These are phyloP conservation scores for Aphelenchoides besseyi DNA, from an alignment of 1,140 invertebrate genomes.

Conservation along the genomic window DNA sequence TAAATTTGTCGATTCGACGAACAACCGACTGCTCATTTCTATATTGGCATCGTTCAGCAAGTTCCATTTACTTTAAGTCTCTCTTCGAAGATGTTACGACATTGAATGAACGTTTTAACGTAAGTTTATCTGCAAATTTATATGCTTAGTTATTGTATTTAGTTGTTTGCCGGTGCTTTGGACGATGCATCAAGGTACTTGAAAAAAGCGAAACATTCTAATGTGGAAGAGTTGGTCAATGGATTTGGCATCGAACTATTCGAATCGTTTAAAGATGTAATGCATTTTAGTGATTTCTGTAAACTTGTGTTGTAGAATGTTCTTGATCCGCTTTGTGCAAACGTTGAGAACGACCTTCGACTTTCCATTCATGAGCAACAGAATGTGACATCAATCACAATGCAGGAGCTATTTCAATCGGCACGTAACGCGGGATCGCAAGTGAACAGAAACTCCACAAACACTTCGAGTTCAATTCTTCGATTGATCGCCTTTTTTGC, in stretches of 20 bases:
- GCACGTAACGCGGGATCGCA: background rate
- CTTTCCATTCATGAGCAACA: conserved; percentile 44
- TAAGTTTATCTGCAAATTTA: background rate
- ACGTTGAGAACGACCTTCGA: conserved; percentile 55
- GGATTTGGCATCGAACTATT: conserved; percentile 42
- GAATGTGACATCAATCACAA: conserved; percentile 16
- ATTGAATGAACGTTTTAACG: conserved; percentile 66
- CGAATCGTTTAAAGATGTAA: conserved; percentile 39
- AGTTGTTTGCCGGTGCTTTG: conserved; percentile 38
- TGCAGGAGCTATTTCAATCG: conserved; percentile 45
- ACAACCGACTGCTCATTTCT: conserved; percentile 75
- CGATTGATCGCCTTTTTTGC: conserved; percentile 6
- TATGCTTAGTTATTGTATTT: conserved; percentile 61
- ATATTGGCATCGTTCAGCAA: conserved; percentile 77
- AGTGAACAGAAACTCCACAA: conserved; percentile 11
- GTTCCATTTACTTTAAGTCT: conserved; percentile 75
- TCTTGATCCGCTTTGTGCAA: conserved; percentile 39
- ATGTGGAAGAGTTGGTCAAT: conserved; percentile 16
- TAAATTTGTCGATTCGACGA: conserved; percentile 22
- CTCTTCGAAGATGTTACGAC: conserved; percentile 70
- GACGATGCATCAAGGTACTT: conserved; percentile 25
- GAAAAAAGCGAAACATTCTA: conserved; percentile 22
- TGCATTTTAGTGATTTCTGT: background rate
- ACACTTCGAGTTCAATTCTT: conserved; percentile 17
- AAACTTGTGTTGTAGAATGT: conserved; percentile 30